A percentile compares a stretch with the other conserved stretches of the same genome.
These are phyloP conservation scores for Aquila chrysaetos DNA, from an alignment of 2,797 vertebrate species.

Conservation along the genomic window DNA sequence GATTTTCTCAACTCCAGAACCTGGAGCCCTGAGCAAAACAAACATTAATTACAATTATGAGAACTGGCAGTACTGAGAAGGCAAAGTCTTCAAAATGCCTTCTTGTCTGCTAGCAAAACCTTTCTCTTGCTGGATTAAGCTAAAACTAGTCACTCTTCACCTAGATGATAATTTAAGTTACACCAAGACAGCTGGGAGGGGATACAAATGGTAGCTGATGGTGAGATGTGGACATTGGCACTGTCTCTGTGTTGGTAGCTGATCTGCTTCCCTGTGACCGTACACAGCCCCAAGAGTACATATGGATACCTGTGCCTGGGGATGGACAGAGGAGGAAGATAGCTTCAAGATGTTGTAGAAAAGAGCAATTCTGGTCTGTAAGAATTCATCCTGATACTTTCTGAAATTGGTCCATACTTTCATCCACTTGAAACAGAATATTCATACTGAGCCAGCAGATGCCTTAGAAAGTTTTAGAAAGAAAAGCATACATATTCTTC, in stretches of 20 bases:
- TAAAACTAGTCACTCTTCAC: not conserved
- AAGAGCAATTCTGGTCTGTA: not conserved
- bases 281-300: not conserved
- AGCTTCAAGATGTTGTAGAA: not conserved
- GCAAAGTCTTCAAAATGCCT: not conserved
- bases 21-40: conserved; percentile 2
- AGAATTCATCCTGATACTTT: not conserved
- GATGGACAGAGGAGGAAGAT: not conserved
- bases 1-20: conserved; percentile 20
- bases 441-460: not conserved
- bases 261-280: not conserved
- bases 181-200: not conserved
- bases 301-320: not conserved
- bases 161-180: not conserved
- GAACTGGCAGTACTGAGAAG: not conserved
- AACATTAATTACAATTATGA: conserved; percentile 5
- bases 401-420: not conserved
- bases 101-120: not conserved
- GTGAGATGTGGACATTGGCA: not conserved
- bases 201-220: not conserved
- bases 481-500: not conserved
- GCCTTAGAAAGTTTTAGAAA: not conserved
- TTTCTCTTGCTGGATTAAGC: not conserved
- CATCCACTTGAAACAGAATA: not conserved
- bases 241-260: not conserved